phyloP scores from a whole-genome alignment of 2,888 invertebrate genomes.

The Cremastobaeus sp. region DNA sequence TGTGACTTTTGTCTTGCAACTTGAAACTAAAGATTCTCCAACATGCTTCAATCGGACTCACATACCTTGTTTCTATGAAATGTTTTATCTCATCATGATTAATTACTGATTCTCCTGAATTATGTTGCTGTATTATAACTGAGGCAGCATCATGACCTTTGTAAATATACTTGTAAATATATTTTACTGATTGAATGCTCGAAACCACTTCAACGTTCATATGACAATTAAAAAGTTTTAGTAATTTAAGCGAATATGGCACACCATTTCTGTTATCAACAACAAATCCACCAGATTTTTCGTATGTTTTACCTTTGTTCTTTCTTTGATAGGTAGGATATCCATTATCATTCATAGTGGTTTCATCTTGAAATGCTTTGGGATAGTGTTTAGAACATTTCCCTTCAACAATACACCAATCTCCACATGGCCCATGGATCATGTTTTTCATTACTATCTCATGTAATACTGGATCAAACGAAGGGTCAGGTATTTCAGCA shows the following conservation, averaged over 20 bases:
- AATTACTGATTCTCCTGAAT: slow-evolving; percentile 25
- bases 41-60: slow-evolving; percentile 59
- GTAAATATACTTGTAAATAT: slow-evolving; percentile 66
- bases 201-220: slow-evolving; percentile 68
- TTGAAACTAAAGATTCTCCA: too few relatives aligned
- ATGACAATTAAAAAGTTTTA: slow-evolving; percentile 39
- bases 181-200: slow-evolving; percentile 64
- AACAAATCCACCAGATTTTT: background rate
- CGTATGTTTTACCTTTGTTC: background rate
- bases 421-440: too few relatives aligned
- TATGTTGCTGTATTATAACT: background rate
- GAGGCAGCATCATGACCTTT: slow-evolving; percentile 57
- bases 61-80: slow-evolving; percentile 60
- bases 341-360: too few relatives aligned
- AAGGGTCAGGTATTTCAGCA: slow-evolving; percentile 44
- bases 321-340: too few relatives aligned
- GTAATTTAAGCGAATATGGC: background rate
- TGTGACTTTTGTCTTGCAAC: too few relatives aligned
- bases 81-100: slow-evolving; percentile 63
- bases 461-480: slow-evolving; percentile 63
- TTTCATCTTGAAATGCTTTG: background rate
- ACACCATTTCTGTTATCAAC: slow-evolving; percentile 48
- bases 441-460: too few relatives aligned
- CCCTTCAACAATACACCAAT: too few relatives aligned
- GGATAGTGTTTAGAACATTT: slow-evolving; percentile 7